Base-by-base conservation (phyloP, 2,888 invertebrate species). In the Cybosia mesomella region DNA sequence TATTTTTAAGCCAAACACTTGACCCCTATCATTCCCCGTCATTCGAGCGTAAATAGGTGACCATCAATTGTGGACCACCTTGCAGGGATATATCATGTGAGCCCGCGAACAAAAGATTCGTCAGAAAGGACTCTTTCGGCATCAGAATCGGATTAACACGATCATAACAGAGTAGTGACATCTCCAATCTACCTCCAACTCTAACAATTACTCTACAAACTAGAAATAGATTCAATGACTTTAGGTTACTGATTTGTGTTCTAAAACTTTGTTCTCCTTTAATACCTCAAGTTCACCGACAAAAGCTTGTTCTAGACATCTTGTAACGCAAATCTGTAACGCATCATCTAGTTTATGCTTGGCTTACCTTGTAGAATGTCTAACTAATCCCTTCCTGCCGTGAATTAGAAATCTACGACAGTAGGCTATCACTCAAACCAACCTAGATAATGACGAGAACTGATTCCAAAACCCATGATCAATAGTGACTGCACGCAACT, bases 41-140 rank as follows among this genome's bases (percentile, higher is more conserved):
- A 4, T 10, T 61, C 2, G 49, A 61, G 0, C 61, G 15, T 28
- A 68, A 59, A 28, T 55, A 68, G 18, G 54, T 43, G 10, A 68
- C 7, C 54, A 66, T 54, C 0, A 58, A 4, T 58, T 69, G 32
- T 32, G 32, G 32, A 32, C 32, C 32, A 4, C 34, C 34, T 7
- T 34, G 34, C 34, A 34, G 5, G 9, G 34, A 9, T 34, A 9
- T 34, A 10, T 8, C 5, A 34, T 59, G 66, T 0, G 59, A 43
- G 2, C 66, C 66, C 0, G 32, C 43, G 0, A 66, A 24, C 0
- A 70, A 39, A 21, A 67, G 57, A 0, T 34, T 21, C 0, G 60
- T 67, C 0, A 66, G 0, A 49, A 67, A 18, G 10, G 53, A n/a
- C 8, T 49, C 43, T 8, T 24, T 58, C 22, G 36, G 59, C 4